Conservation (phyloP, 2,113 vertebrate genomes). For the Dolichallabes microphthalmus region DNA sequence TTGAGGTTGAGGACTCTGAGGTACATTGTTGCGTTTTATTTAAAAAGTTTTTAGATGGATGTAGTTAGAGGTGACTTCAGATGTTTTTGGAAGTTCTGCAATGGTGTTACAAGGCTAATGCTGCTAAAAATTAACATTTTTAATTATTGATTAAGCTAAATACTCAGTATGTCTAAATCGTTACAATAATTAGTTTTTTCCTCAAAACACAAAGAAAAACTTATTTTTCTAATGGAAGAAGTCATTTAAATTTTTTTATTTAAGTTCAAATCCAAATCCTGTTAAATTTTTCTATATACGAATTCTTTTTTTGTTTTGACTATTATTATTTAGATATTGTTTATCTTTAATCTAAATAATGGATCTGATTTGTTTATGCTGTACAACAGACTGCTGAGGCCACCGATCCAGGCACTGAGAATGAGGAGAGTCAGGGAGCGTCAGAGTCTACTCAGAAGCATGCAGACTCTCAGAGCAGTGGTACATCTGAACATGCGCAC, state of each 20-base stretch:
- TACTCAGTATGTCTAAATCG: neutral
- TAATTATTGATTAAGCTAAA: neutral
- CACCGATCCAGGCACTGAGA: conserved; percentile 79
- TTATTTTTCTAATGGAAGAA: neutral
- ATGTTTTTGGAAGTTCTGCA: neutral
- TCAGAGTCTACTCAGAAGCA: conserved; percentile 80
- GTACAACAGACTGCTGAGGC: conserved; percentile 71
- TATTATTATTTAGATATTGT: neutral
- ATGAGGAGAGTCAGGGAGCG: conserved; percentile 81
- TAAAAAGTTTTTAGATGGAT: neutral
- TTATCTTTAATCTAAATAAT: neutral
- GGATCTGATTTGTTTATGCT: neutral
- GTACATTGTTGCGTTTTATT: conserved; percentile 52
- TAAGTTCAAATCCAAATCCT: neutral
- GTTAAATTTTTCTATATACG: neutral
- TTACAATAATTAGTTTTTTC: neutral
- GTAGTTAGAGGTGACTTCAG: neutral
- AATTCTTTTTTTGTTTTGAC: neutral
- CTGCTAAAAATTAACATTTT: neutral
- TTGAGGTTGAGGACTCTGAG: conserved; percentile 80
- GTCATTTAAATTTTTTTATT: neutral
- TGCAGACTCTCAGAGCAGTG: conserved; percentile 82
- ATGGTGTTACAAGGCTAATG: neutral
- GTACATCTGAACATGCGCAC: conserved; percentile 61
- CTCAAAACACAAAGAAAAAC: neutral